Base-by-base conservation (phyloP, 2,113 vertebrate genomes). In the Paramormyrops kingsleyae region DNA sequence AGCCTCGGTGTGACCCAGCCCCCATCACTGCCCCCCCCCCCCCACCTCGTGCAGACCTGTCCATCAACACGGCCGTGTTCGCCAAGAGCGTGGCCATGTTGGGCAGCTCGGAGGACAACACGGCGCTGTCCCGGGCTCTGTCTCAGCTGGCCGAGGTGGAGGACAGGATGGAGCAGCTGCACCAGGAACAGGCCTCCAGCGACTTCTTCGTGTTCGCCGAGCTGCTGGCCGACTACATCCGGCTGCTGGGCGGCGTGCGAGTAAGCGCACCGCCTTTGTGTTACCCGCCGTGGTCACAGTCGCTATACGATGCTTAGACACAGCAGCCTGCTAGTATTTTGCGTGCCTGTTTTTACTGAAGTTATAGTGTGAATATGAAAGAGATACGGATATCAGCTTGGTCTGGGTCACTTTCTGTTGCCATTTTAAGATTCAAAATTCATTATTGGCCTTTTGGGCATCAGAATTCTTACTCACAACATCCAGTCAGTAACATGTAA, bases 21-120 rank as follows among this genome's bases (percentile, higher is more conserved):
- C 46, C 27, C 70, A 8, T 88, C 8, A 24, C 12, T 87, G 42
- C n/a, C 4, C 15, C 52, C 50, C 3, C 46, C 0, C 83, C n/a
- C 49, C 35, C 49, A 15, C 59, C 66, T 49, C 1, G 87, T 13
- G 50, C 92, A 97, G 96, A 96, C 91, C 94, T 99, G n/a, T 98
- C 97, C 0, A 80, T 97, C 93, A 99, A 97, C 92, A 99, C 98
- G 0, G 97, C 97, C 9, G 95, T 97, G 90, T 99, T 99, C 94
- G 97, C 98, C 50, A 99, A 99, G 96, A 98, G 98, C 27, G 94
- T 99, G 92, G 98, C 98, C 91, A 99, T 99, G 98, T 94, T 99
- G 85, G 98, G 98, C 5, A 99, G 97, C 93, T 99, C 98, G 0
- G 98, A 99, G 95, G 98, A 99, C 95, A 99, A 99, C 96, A 97